Base-by-base conservation (phyloP, 2,888 invertebrate genomes). In the Platynereis dumerilii region DNA sequence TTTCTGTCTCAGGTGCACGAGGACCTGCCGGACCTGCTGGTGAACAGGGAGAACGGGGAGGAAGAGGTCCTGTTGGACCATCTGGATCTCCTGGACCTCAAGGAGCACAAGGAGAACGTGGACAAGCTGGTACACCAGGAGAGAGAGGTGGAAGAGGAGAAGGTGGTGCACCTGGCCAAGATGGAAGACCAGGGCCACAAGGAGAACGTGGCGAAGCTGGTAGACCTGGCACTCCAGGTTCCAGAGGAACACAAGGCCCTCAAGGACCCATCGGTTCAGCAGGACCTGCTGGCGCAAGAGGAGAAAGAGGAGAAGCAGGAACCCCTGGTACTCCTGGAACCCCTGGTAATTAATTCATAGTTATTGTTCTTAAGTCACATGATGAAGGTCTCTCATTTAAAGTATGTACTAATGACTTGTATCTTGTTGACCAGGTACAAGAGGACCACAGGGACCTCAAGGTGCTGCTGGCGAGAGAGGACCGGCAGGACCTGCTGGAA, bases 261-360 rank as follows among this genome's bases (percentile, higher is more conserved):
- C 17, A 7, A 34, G 69, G 69, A 48, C 27, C 45, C 5, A 26
- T 44, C 24, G 69, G 66, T 5, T 45, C 28, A 26, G 15, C 42
- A 26, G 70, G 70, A 24, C 52, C 64, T 28, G 12, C 69, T 44
- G 71, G 70, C 34, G 56, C 59, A 26, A 48, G 55, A 24, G 55
- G 71, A 63, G n/a, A 17, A 20, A 2, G 60, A 28, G 22, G 71
- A 24, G 58, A 44, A 12, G 15, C 39, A 12, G 71, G 71, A 22
- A 17, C 29, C 17, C 17, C 57, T 65, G 78, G 68, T 15, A 12
- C 55, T 26, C 27, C 22, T 24, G 70, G 70, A 44, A 17, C 44
- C 0, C n/a, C 57, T n/a, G 68, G 68, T 48, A n/a, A 20, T 42
- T 42, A 42, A 42, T n/a, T n/a, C n/a, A n/a, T n/a, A n/a, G n/a